Conservation (phyloP, 2,888 invertebrate genomes). For the Eupithecia abbreviata region DNA sequence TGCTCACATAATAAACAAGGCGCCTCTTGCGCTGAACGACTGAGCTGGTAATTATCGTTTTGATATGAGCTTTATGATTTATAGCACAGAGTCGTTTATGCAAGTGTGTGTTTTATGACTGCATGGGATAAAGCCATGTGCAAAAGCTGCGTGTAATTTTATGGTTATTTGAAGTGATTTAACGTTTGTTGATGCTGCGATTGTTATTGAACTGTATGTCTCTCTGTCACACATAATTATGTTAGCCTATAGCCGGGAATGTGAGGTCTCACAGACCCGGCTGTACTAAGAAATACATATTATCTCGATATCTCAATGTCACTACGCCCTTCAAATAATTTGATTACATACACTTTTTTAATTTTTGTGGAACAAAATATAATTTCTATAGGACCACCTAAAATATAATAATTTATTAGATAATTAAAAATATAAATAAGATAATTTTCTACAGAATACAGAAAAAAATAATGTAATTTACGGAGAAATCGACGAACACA, state of each 20-base stretch:
- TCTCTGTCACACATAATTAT: background rate
- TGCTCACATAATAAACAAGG: constrained; percentile 59
- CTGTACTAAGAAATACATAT: background rate
- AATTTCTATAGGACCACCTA: too few relatives aligned
- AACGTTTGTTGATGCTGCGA: constrained; percentile 4
- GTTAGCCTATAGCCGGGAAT: background rate
- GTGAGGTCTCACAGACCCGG: background rate
- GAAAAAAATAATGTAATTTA: background rate
- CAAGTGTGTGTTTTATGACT: constrained; percentile 31
- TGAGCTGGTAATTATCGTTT: constrained; percentile 63
- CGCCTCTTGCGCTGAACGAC: constrained; percentile 66
- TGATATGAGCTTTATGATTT: constrained; percentile 59
- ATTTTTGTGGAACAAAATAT: too few relatives aligned
- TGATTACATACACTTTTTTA: too few relatives aligned
- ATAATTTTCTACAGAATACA: too few relatives aligned
- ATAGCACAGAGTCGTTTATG: constrained; percentile 41
- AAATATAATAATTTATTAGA: too few relatives aligned
- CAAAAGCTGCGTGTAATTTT: constrained; percentile 9
- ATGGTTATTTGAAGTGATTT: constrained; percentile 11
- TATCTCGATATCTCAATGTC: too few relatives aligned
- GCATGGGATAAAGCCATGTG: constrained; percentile 5
- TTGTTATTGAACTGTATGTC: constrained; percentile 1
- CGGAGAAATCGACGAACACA: too few relatives aligned
- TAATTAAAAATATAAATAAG: too few relatives aligned
- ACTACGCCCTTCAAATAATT: too few relatives aligned